Evolutionary conservation across 2,888 invertebrate genomes (phyloP).

Genomic region (Epinotia nisella): DNA sequence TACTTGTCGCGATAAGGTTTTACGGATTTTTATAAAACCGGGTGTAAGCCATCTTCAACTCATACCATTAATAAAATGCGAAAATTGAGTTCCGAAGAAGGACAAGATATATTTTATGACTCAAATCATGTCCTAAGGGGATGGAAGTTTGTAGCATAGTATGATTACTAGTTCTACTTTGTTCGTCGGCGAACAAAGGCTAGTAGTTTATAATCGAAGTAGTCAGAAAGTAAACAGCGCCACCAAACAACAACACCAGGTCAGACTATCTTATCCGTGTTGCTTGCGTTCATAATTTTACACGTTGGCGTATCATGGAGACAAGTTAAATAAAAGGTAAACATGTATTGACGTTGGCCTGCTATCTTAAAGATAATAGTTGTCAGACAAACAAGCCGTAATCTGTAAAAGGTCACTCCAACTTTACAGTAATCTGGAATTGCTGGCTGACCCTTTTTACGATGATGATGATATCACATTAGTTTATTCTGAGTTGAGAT

Average conservation of each 20-base stretch:
- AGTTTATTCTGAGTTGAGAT: slow-evolving; percentile 45
- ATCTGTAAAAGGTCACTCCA: slow-evolving; percentile 55
- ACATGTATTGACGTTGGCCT: slow-evolving; percentile 45
- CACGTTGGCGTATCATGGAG: slow-evolving; percentile 29
- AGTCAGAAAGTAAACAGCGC: background rate
- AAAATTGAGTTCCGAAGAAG: too few relatives aligned
- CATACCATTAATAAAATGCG: too few relatives aligned
- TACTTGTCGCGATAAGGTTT: too few relatives aligned
- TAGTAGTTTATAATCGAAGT: background rate
- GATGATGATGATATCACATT: slow-evolving; percentile 53
- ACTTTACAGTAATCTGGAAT: slow-evolving; percentile 50
- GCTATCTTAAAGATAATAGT: slow-evolving; percentile 53
- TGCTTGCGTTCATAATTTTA: slow-evolving; percentile 50
- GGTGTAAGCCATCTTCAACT: too few relatives aligned
- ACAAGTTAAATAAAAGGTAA: slow-evolving; percentile 43
- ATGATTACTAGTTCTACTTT: background rate
- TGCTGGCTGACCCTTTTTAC: slow-evolving; percentile 50
- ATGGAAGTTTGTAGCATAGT: background rate
- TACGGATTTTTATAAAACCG: too few relatives aligned
- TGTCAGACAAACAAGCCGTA: slow-evolving; percentile 55
- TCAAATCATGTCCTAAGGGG: background rate
- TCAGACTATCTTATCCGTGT: slow-evolving; percentile 56
- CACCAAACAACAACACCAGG: slow-evolving; percentile 34
- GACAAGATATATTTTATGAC: too few relatives aligned
- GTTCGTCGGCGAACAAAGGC: background rate